Conservation (phyloP, 1,140 invertebrate species). For the Zaprionus ghesquierei region DNA sequence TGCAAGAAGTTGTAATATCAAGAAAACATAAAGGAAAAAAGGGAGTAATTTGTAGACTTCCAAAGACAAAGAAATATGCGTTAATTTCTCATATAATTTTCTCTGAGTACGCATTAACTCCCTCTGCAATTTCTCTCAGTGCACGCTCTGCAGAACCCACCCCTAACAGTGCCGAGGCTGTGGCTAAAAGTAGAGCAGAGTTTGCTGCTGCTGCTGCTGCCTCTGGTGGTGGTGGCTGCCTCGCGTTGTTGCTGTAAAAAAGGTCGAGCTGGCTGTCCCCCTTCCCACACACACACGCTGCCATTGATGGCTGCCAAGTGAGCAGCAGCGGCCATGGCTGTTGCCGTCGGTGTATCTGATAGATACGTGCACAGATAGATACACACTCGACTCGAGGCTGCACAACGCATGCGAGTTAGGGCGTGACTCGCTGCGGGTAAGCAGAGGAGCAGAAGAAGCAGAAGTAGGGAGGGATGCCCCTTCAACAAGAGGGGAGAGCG, state of each 20-base stretch:
- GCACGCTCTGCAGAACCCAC: constrained; percentile 28
- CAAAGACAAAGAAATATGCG: too few relatives aligned
- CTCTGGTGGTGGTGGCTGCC: too few relatives aligned
- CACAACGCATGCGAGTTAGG: constrained; percentile 63
- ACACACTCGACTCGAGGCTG: constrained; percentile 42
- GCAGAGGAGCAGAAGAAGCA: neutral
- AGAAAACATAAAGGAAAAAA: neutral
- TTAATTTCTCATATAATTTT: too few relatives aligned
- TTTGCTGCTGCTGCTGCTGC: constrained; percentile 2
- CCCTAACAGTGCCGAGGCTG: constrained; percentile 10
- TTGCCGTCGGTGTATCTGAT: constrained; percentile 61
- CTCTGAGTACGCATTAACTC: too few relatives aligned
- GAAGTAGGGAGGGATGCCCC: neutral
- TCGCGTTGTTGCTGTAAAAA: constrained; percentile 7
- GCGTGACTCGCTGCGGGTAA: constrained; percentile 51
- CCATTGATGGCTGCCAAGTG: constrained; percentile 53
- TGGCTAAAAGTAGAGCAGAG: constrained; percentile 10
- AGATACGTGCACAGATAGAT: constrained; percentile 32
- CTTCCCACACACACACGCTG: neutral
- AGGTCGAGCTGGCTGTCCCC: neutral
- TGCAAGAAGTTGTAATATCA: neutral
- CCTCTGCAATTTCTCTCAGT: constrained; percentile 17
- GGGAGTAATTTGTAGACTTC: too few relatives aligned
- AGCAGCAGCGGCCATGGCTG: constrained; percentile 37
- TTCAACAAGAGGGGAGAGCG: constrained; percentile 17